Evolutionary conservation across 2,888 invertebrate genomes (phyloP).

Genomic region (Drosophila pseudotalamancana): DNA sequence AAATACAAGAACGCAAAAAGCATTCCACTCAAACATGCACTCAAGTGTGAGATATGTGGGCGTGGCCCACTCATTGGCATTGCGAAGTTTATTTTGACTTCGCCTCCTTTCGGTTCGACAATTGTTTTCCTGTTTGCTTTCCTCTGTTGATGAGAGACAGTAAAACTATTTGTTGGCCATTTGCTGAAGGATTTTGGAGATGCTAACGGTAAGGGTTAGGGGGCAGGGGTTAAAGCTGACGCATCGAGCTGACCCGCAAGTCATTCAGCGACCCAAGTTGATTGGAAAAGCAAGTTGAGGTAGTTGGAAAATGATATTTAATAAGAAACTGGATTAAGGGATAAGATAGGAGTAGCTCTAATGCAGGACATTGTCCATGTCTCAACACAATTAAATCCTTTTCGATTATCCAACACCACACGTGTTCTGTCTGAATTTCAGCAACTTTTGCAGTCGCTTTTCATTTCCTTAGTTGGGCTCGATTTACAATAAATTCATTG

Average conservation of each 20-base stretch:
- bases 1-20: background rate
- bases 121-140: constrained; percentile 47
- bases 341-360: background rate
- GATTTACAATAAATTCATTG: constrained; percentile 11
- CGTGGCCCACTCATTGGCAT: constrained; percentile 30
- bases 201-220: background rate
- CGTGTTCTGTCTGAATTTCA: too few species aligned
- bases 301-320: constrained; percentile 31
- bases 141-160: constrained; percentile 35
- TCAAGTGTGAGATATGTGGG: constrained; percentile 53
- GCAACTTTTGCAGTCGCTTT: too few species aligned
- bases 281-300: constrained; percentile 23
- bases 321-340: constrained; percentile 8
- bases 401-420: too few species aligned
- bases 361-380: background rate
- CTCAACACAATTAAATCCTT: background rate
- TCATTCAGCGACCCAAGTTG: constrained; percentile 33
- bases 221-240: constrained; percentile 14
- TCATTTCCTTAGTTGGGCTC: background rate
- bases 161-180: constrained; percentile 56
- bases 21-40: constrained; percentile 15
- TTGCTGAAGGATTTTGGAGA: constrained; percentile 47
- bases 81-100: constrained; percentile 39
- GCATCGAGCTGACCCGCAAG: constrained; percentile 14
- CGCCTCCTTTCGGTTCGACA: constrained; percentile 24